Evolutionary conservation across 2,797 vertebrate species (phyloP).

Genomic region (Argentina silus): DNA sequence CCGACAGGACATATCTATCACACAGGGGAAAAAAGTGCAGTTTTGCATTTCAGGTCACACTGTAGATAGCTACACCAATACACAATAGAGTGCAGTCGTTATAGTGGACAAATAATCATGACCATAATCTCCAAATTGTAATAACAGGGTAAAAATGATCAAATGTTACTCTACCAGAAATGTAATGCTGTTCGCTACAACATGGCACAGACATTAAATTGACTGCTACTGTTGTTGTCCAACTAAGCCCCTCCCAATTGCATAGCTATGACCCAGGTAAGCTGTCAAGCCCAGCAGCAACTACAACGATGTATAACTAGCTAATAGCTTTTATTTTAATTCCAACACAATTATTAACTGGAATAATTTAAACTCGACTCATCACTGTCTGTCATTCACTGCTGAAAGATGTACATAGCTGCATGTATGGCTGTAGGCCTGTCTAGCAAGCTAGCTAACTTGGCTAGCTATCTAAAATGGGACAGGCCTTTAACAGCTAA

Average conservation of each 20-base stretch:
- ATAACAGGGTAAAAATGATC: background rate
- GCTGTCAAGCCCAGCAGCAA: no score
- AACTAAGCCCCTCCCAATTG: no score
- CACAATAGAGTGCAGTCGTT: background rate
- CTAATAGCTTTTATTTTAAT: no score
- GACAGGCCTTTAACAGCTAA: background rate
- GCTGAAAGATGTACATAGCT: background rate
- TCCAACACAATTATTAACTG: no score
- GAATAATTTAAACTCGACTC: no score
- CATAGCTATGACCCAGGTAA: no score
- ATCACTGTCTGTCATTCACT: no score
- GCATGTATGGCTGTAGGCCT: background rate
- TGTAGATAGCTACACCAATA: no score
- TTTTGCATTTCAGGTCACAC: background rate
- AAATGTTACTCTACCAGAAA: background rate
- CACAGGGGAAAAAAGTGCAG: background rate
- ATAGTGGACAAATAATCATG: background rate
- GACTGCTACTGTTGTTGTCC: no score
- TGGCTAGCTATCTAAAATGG: background rate
- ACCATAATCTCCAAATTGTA: background rate
- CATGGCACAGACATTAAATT: background rate
- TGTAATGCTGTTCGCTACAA: background rate
- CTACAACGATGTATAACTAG: no score
- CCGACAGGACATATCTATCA: conserved; percentile 94
- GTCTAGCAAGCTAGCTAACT: background rate